Evolutionary conservation across 2,113 vertebrate species (phyloP).

Genomic region (Sturnus vulgaris): DNA sequence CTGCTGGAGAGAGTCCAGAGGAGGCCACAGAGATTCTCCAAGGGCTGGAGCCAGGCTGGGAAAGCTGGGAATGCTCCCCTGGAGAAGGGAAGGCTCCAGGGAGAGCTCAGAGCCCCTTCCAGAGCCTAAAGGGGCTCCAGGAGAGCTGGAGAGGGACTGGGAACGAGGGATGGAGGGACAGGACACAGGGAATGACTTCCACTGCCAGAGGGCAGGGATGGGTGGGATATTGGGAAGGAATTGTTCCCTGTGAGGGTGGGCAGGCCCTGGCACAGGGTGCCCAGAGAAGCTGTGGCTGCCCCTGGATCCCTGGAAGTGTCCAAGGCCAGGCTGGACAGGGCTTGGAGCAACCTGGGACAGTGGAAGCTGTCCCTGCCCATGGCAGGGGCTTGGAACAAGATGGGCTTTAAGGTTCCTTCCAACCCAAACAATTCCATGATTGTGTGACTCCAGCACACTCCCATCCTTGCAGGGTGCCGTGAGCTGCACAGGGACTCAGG

Average conservation of each 20-base stretch:
- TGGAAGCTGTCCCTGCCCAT: not conserved
- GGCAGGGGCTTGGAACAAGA: not conserved
- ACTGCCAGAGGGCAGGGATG: fast-evolving
- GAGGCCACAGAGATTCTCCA: not conserved
- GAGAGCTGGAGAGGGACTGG: not conserved
- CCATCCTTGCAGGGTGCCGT: fast-evolving
- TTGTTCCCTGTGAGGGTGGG: fast-evolving
- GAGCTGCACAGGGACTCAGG: fast-evolving
- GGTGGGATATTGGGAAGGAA: fast-evolving
- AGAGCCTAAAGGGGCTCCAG: not conserved
- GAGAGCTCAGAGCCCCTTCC: not conserved
- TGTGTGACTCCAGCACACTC: not conserved
- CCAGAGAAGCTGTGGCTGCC: not conserved
- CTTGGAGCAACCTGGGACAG: fast-evolving
- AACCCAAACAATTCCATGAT: not conserved
- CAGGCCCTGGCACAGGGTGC: not conserved
- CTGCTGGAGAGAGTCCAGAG: not conserved
- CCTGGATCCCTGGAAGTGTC: not conserved
- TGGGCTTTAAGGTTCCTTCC: not conserved
- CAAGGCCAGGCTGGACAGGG: fast-evolving
- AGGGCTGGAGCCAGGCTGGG: not conserved
- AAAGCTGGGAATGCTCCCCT: not conserved
- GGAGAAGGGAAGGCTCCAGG: not conserved
- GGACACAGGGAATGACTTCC: not conserved
- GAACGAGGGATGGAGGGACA: not conserved